Conservation (phyloP, 2,888 invertebrate genomes). For the Resseliella maxima region DNA sequence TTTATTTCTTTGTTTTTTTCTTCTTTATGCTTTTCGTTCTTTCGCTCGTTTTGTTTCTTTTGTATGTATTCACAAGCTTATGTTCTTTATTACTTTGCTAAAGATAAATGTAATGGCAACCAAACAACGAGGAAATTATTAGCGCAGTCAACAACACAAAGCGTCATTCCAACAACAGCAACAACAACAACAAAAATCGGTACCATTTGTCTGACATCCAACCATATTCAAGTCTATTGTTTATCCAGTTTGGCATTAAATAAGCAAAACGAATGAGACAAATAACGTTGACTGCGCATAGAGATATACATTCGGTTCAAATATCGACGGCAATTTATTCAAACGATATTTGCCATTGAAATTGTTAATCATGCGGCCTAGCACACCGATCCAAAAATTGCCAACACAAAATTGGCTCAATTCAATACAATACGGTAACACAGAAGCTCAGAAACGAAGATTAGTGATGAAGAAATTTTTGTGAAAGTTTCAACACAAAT, state of each 20-base stretch:
- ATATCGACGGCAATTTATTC: neutral
- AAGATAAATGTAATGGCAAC: neutral
- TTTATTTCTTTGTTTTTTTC: neutral
- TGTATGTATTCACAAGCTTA: neutral
- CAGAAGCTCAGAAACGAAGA: neutral
- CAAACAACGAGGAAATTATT: constrained; percentile 19
- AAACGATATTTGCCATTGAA: neutral
- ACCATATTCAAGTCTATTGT: constrained; percentile 3
- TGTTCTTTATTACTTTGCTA: neutral
- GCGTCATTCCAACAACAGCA: too few relatives aligned
- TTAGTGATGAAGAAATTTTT: neutral
- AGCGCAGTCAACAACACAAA: neutral
- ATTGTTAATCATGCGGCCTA: neutral
- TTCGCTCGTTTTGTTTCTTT: neutral
- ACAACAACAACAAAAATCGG: neutral
- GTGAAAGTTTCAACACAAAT: constrained; percentile 26
- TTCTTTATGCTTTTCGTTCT: neutral
- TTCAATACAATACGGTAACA: neutral
- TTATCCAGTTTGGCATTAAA: neutral
- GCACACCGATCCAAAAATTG: neutral
- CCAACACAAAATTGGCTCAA: neutral
- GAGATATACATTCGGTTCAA: neutral
- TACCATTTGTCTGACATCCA: neutral
- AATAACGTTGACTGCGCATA: neutral
- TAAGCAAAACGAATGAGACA: neutral